Evolutionary conservation across 2,113 vertebrate genomes (phyloP), one percentile per base, ranked within the genome.

Genomic region (Ondatra zibethicus): DNA sequence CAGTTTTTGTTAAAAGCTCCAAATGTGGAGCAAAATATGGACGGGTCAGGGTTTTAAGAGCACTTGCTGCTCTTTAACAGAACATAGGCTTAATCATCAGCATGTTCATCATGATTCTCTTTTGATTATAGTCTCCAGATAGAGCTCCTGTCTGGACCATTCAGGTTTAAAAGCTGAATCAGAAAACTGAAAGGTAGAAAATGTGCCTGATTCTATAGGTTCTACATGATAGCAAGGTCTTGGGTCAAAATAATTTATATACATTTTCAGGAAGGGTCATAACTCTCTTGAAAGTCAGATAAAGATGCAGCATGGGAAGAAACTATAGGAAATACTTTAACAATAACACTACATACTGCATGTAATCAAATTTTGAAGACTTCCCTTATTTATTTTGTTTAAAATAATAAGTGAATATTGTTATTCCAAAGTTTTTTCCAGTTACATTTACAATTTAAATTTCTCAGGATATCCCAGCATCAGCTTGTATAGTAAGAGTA

Each of bases 121-220:
- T 63, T 39, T 36, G 14, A 17, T 39, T 87, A 55, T 21, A 17
- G 1, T 0, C 17, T 8, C 1, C 47, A 72, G 39, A 16, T 73
- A 1, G 7, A 47, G 4, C 19, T 4, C 1, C 2, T 47, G 2
- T 11, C 33, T 55, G 39, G 9, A 3, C 19, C 2, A 52, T 27
- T 39, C 12, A 36, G 16, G 8, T 88, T 10, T 85, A 55, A 89
- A 31, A 91, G 25, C 3, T 27, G 19, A 88, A 52, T 0, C 23
- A 33, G 7, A 52, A 33, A 17, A 39, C 19, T 58, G 19, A 21
- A 89, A 10, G 66, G 0, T 14, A 13, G 21, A 88, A 94, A 50
- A 10, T 11, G 61, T 3, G 11, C 3, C 7, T 9, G 19, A 11
- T 88, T 19, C 55, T 95, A 7, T 33, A 50, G 0, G 47, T 7